A percentile compares a stretch with the other conserved stretches of the same genome.
phyloP scores from a whole-genome alignment of 2,888 invertebrate genomes.

The Platynereis dumerilii region DNA sequence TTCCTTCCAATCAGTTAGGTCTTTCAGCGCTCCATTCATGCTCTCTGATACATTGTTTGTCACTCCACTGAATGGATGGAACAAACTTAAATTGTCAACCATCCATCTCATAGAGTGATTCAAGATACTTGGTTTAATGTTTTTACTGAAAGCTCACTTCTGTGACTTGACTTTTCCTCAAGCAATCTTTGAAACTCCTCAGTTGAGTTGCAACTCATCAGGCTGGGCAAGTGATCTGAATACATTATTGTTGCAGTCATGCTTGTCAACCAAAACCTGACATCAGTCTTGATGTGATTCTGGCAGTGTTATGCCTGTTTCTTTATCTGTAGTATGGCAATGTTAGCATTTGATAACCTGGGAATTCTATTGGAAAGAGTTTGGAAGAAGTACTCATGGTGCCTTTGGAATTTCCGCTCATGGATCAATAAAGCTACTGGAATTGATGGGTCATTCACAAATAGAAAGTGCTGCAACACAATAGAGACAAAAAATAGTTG shows the following conservation, averaged over 20 bases:
- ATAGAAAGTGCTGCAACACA: not conserved
- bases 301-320: not conserved
- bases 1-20: constrained; percentile 5
- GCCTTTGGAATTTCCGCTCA: constrained; percentile 8
- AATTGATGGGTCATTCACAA: not conserved
- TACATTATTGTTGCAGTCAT: too few relatives aligned
- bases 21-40: constrained; percentile 3
- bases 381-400: constrained; percentile 8
- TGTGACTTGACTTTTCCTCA: not conserved
- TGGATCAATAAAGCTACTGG: constrained; percentile 1
- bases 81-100: not conserved
- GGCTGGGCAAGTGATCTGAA: too few relatives aligned
- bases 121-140: not conserved
- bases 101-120: not conserved
- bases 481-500: not conserved
- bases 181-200: not conserved
- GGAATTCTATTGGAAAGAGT: too few relatives aligned
- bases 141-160: constrained; percentile 3
- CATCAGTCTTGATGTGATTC: not conserved
- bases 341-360: too few relatives aligned
- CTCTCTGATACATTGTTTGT: constrained; percentile 4
- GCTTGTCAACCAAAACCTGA: not conserved
- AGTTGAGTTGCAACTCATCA: not conserved
- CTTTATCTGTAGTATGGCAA: too few relatives aligned
- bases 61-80: not conserved